Conservation (phyloP, 2,797 vertebrate genomes). For the Balearica regulorum region DNA sequence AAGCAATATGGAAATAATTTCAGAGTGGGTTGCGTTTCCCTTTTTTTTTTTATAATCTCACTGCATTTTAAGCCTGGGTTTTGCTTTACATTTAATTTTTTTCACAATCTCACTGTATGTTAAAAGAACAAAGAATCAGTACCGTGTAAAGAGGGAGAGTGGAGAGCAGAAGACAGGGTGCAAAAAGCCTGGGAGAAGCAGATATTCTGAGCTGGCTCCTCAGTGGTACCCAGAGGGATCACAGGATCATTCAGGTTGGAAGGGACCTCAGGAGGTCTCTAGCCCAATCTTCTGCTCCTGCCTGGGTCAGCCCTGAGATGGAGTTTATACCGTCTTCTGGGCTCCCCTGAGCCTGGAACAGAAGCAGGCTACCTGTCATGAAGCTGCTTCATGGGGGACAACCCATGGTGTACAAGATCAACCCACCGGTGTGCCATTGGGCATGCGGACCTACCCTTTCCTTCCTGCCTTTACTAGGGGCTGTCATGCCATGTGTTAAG, state of each 20-base stretch:
- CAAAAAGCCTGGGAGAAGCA: neutral
- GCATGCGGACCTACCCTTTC: neutral
- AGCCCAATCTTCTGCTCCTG: neutral
- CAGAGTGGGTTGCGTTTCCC: neutral
- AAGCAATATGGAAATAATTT: slow-evolving; percentile 5
- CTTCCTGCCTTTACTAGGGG: neutral
- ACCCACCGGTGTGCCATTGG: neutral
- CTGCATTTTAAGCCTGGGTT: neutral
- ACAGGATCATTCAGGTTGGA: neutral
- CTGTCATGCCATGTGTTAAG: neutral
- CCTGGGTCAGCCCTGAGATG: neutral
- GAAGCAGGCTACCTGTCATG: neutral
- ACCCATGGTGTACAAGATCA: neutral
- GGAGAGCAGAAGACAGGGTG: neutral
- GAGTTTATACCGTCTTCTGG: neutral
- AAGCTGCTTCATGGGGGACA: neutral
- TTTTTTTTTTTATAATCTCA: neutral
- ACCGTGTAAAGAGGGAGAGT: neutral
- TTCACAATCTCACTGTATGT: neutral
- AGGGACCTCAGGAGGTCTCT: neutral
- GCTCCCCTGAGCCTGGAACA: neutral
- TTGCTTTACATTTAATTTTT: neutral
- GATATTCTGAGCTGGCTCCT: neutral
- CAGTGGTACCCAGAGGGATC: neutral
- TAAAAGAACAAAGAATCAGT: neutral